A percentile compares a stretch with the other conserved stretches of the same genome.
phyloP scores from a whole-genome alignment of 2,888 invertebrate species.

The Cephus nigrinus region DNA sequence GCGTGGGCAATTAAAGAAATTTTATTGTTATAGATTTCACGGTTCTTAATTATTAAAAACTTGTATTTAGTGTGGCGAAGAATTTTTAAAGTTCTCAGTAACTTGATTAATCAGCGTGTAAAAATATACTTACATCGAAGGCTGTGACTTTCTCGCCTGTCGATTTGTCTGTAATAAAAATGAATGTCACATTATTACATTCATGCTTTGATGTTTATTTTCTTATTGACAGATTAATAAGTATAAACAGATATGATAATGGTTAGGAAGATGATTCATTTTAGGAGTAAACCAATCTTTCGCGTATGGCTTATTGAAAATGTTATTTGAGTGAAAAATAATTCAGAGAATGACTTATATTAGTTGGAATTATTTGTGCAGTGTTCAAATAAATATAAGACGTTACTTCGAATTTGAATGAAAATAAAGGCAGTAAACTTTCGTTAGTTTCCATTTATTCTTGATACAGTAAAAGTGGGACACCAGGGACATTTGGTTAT shows the following conservation, averaged over 20 bases:
- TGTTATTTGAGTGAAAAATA: not conserved
- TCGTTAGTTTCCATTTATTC: not conserved
- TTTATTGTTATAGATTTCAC: not conserved
- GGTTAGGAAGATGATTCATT: not conserved
- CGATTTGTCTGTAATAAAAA: conserved; percentile 69
- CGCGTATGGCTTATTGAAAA: not conserved
- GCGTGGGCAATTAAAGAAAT: not conserved
- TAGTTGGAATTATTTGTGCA: not conserved
- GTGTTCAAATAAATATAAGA: not conserved
- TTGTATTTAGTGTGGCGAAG: not conserved
- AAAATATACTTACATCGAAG: conserved; percentile 72
- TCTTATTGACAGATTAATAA: not conserved
- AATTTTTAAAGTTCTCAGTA: not conserved
- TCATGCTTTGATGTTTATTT: not conserved
- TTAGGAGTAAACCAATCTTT: not conserved
- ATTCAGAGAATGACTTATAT: not conserved
- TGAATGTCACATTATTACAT: not conserved
- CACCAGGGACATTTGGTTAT: not conserved
- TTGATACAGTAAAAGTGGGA: not conserved
- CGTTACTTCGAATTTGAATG: not conserved
- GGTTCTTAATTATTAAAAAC: not conserved
- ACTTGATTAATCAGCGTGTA: not conserved
- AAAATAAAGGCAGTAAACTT: not conserved
- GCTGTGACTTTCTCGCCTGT: conserved; percentile 73
- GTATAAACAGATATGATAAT: not conserved